These are phyloP conservation scores for Lagodon rhomboides DNA, from an alignment of 2,797 vertebrate genomes.

Conservation along the genomic window DNA sequence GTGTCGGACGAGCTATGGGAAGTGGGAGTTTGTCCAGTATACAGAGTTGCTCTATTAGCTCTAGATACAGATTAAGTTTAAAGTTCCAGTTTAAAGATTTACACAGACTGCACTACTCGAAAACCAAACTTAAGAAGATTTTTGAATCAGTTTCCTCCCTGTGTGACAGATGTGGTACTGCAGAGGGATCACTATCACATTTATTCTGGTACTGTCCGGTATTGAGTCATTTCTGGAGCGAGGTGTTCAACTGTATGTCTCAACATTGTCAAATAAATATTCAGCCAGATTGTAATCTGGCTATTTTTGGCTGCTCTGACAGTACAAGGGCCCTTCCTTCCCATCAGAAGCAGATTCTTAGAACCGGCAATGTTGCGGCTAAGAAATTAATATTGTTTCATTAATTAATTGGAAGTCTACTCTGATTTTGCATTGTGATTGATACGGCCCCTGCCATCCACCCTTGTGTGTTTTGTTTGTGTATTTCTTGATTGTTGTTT, in stretches of 20 bases:
- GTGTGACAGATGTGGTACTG: background rate
- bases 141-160: background rate
- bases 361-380: too few relatives aligned
- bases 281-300: background rate
- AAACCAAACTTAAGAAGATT: background rate
- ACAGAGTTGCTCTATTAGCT: background rate
- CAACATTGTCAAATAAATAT: slow-evolving; percentile 6
- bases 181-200: background rate
- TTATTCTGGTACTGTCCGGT: slow-evolving; percentile 3
- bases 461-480: too few relatives aligned
- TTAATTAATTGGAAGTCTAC: too few relatives aligned
- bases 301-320: too few relatives aligned
- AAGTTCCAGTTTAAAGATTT: background rate
- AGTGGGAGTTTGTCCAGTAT: background rate
- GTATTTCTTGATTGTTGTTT: too few relatives aligned
- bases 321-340: too few relatives aligned
- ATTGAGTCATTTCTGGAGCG: background rate
- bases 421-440: too few relatives aligned
- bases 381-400: too few relatives aligned
- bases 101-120: background rate
- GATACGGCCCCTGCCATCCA: too few relatives aligned
- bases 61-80: background rate
- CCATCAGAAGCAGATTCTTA: too few relatives aligned
- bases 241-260: slow-evolving; percentile 9
- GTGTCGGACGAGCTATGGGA: background rate